Evolutionary conservation across 2,113 vertebrate genomes (phyloP), one percentile per base, ranked within the genome.

Genomic region (Piaya cayana): DNA sequence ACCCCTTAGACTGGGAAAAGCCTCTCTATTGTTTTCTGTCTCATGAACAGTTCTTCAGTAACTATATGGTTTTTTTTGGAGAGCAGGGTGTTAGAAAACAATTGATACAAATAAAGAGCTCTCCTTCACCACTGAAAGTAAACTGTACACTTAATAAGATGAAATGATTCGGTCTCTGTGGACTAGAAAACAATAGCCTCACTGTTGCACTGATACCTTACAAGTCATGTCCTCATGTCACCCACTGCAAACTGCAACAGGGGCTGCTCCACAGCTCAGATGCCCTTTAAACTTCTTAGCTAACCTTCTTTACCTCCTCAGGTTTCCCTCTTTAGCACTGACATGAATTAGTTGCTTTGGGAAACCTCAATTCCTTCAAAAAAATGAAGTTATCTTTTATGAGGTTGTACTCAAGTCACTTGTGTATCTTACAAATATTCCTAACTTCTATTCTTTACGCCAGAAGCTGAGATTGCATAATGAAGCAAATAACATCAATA

Each of bases 11-110:
- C 85, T 67, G 95, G 79, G 80, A 94, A 96, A 95, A 96, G 93
- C 75, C 84, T 85, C 74, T 63, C 93, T 82, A 94, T 94, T 96
- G 94, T 97, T 78, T 87, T 96, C 43, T 70, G 68, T 70, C 76
- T 81, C 76, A 90, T 52, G 80, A 96, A 83, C 90, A 52, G 56
- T 88, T 94, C 82, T 91, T 90, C 88, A 70, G 71, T 78, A 68
- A 93, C 68, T 47, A 39, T 39, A 2, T 86, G n/a, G 43, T 88
- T 90, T 81, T 94, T 93, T 97, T 86, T 92, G 34, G 88, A 96
- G 72, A 90, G 79, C 76, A 68, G 71, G 82, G 90, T 96, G 92
- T 94, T 93, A 75, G 88, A 92, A 94, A 92, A 97, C 88, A 94
- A 93, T 55, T 93, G 82, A 92, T 75, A 92, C 0, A 1, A 93